Evolutionary conservation across 2,113 vertebrate species (phyloP), one percentile per base, ranked within the genome.

Genomic region (Lipophrys pholis): DNA sequence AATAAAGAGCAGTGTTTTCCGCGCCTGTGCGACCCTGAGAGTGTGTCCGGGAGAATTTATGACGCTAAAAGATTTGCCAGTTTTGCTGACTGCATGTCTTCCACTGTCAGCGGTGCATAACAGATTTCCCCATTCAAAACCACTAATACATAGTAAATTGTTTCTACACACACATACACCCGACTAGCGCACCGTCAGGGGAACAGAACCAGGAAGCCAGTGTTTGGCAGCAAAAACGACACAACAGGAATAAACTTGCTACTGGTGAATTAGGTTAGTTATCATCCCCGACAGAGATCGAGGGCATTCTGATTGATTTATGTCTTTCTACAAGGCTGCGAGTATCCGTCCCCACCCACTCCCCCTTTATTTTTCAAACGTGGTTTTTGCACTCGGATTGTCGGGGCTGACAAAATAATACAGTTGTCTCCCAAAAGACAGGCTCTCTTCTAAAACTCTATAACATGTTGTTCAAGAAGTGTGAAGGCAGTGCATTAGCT

Each of bases 31-130:
- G 71, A 87, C 87, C 84, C 82, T 87, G 82, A 59, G 43, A 74
- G 59, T 75, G 36, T 79, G 73, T 78, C 77, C 83, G 62, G 36
- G 69, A 80, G 71, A 81, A 73, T 89, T 89, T 89, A 84, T 82
- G 74, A 77, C 68, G 81, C 73, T 63, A 68, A 83, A 80, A 82
- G 67, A 87, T 81, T 73, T 69, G 59, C 58, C 80, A 75, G 46
- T 80, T 89, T 78, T 89, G 87, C 87, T 89, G 87, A 89, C 82
- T 80, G 62, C 69, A 70, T 65, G 72, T 82, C 78, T 81, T 78
- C 49, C 70, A 59, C 75, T 87, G 75, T 72, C 78, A 69, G 75
- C 42, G 62, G 80, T 70, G 80, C 85, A 87, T 80, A 83, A 85
- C 66, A 1, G 73, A 89, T 85, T 71, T 39, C 80, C 66, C 75